phyloP scores from a whole-genome alignment of 2,113 vertebrate genomes.

The Stegostoma tigrinum region DNA sequence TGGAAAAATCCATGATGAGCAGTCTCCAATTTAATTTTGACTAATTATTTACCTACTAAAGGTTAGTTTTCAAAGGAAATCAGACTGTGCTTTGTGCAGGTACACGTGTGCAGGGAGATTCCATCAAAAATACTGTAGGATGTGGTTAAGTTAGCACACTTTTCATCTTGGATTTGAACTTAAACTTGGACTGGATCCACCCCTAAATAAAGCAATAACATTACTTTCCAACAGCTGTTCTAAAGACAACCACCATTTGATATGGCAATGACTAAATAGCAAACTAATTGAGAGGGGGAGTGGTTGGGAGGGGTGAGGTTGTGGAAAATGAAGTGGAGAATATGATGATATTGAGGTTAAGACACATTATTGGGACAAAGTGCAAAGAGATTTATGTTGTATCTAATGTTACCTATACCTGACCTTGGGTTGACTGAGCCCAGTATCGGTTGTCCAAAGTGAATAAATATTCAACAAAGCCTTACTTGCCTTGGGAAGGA shows the following conservation, averaged over 20 bases:
- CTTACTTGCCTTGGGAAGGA: background rate
- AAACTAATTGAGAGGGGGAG: background rate
- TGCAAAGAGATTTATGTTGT: background rate
- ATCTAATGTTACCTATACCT: background rate
- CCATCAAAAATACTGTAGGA: background rate
- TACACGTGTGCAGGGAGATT: background rate
- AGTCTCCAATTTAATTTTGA: background rate
- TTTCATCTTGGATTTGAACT: background rate
- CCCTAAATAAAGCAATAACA: background rate
- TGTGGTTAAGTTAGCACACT: background rate
- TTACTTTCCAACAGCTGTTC: background rate
- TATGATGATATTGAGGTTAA: background rate
- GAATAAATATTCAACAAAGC: background rate
- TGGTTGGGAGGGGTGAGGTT: background rate
- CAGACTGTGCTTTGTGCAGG: background rate
- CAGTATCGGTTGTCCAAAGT: background rate
- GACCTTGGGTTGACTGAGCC: background rate
- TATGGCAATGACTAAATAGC: background rate
- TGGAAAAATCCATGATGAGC: background rate
- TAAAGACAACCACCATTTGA: background rate
- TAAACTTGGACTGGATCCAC: background rate
- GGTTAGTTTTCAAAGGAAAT: background rate
- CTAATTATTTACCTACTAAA: background rate
- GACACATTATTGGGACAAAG: background rate
- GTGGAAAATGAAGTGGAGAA: background rate